Evolutionary conservation across 1,140 invertebrate genomes (phyloP).

Genomic region (Paraescarpia echinospica): DNA sequence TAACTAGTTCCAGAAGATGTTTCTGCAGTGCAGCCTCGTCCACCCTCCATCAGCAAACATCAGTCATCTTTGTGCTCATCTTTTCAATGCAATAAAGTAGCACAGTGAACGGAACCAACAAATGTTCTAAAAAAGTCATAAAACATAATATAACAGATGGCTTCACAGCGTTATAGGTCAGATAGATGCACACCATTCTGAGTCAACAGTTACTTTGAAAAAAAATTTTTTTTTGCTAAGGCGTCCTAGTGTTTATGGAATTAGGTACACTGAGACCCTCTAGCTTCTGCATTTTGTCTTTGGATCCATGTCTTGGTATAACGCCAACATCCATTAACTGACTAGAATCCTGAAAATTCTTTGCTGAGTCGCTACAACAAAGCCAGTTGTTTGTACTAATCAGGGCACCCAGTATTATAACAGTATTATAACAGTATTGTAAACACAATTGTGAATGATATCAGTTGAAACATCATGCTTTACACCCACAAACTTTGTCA

Average conservation of each 20-base stretch:
- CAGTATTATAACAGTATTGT: too few species aligned
- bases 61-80: background rate
- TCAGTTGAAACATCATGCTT: too few species aligned
- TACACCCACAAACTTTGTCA: too few species aligned
- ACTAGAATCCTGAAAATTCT: too few species aligned
- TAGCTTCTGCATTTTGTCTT: background rate
- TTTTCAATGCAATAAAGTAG: background rate
- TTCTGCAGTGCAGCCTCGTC: background rate
- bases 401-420: too few species aligned
- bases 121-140: background rate
- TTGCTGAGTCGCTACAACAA: too few species aligned
- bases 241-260: background rate
- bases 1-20: background rate
- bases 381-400: too few species aligned
- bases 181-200: background rate
- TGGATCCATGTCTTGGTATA: background rate
- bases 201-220: slow-evolving; percentile 1
- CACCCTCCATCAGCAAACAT: background rate
- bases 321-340: background rate
- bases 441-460: too few species aligned
- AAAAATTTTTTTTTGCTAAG: background rate
- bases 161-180: background rate
- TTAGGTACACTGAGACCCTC: background rate
- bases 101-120: background rate
- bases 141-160: background rate